phyloP scores from a whole-genome alignment of 2,113 vertebrate genomes.

The Grammomys surdaster region DNA sequence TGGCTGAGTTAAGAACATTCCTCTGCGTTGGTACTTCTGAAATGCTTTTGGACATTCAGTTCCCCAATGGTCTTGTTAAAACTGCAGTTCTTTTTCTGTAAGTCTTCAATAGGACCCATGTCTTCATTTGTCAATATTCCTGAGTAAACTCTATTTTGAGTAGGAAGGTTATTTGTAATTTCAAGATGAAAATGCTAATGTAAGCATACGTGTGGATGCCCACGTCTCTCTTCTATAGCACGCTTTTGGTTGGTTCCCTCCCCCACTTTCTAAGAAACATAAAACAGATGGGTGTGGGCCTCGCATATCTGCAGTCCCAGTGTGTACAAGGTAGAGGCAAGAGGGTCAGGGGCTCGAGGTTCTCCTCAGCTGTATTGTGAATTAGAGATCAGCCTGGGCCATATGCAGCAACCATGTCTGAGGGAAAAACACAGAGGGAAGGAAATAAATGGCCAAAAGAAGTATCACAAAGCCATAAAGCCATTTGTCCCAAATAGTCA shows the following conservation, averaged over 20 bases:
- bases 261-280: background rate
- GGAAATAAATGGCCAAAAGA: slow-evolving; percentile 45
- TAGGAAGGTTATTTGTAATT: background rate
- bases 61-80: background rate
- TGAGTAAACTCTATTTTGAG: background rate
- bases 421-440: background rate
- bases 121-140: slow-evolving; percentile 7
- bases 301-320: too few relatives aligned
- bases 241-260: background rate
- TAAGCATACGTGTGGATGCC: background rate
- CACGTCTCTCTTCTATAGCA: background rate
- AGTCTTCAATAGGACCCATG: background rate
- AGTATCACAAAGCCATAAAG: slow-evolving; percentile 47
- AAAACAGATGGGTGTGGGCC: background rate
- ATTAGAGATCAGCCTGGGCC: background rate
- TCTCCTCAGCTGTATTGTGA: background rate
- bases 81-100: background rate
- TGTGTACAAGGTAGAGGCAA: background rate
- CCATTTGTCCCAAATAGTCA: slow-evolving; percentile 53
- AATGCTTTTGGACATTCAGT: background rate
- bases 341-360: background rate
- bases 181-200: slow-evolving; percentile 4
- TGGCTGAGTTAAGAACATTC: background rate
- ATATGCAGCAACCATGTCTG: background rate
- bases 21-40: background rate